Base-by-base conservation (phyloP, 2,888 invertebrate species). In the Lordiphosa andalusiaca region DNA sequence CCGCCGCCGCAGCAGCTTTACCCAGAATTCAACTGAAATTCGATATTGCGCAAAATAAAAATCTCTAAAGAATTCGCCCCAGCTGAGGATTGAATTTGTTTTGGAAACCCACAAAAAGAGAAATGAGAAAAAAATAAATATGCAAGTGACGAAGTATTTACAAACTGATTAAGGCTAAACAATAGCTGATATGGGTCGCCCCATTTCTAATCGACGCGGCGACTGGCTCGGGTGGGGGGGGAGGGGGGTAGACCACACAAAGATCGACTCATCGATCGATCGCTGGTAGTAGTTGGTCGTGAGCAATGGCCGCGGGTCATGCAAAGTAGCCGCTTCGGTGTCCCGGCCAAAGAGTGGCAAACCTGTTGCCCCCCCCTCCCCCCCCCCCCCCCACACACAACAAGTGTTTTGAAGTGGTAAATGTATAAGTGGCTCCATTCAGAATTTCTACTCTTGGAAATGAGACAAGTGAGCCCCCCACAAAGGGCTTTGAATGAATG, bases 91-190 rank as follows among this genome's bases (percentile, higher is more conserved):
- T 25, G 25, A 25, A 7, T 25, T 6, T 2, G 25, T 10, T 12
- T 10, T 38, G 12, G 23, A 52, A 52, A 46, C 16, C 10, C 6
- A 47, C 35, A 35, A 44, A 49, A 23, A 48, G n/a, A 21, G n/a
- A 25, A 25, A 49, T n/a, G 30, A 16, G 54, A 48, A 9, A 48
- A 9, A 50, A 36, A 30, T 39, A 38, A 41, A 76, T 78, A 80
- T 71, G 77, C 66, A 81, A 81, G 80, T 81, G 80, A 81, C 73
- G 84, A 85, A 66, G 66, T 81, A 81, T 65, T 85, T 81, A 81
- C 68, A 81, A 81, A 81, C 85, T 81, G 80, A 81, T 81, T 81
- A 81, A 63, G 49, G 65, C 54, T 52, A 61, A 80, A 81, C 84
- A 81, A 81, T 71, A 62, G 81, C 69, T 81, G 80, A 81, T 83